Evolutionary conservation across 1,140 invertebrate species (phyloP), one percentile per base, ranked within the genome.

Genomic region (Saxidomus purpurata): DNA sequence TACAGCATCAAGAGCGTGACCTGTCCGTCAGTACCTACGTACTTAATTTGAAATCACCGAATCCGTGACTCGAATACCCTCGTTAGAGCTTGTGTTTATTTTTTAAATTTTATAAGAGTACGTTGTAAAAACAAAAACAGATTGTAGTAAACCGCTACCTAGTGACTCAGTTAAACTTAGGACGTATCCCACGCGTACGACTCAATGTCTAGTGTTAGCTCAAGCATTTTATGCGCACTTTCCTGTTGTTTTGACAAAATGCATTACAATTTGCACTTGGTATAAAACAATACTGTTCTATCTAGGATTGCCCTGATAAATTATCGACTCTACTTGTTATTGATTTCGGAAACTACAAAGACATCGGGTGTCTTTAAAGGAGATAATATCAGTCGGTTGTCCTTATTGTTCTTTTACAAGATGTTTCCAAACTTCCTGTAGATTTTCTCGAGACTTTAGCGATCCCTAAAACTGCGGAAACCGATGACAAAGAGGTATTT

Each of bases 311-410:
- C 55, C 47, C 22, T 31, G 11, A 52, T 79, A 52, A 79, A 52
- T 79, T 55, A 79, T 55, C 47, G n/a, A 34, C 28, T 36, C 47
- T 43, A 79, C 55, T 55, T 25, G 25, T 59, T 79, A 79, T 79
- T 49, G 76, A 83, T 67, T 69, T 83, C 61, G 74, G 69, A 77
- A 87, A 63, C 71, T 87, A 87, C 85, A 87, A 87, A 87, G 85
- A 52, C 47, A 47, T 63, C 43, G 55, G 25, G 55, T 87, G 71
- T 79, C 43, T 40, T 43, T 36, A 36, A 79, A 79, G 55, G 36
- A 87, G 85, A 87, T 87, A 77, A 28, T 87, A 87, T 87, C 85
- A 43, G 49, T 74, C 31, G 38, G 19, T 77, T 38, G 19, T 47
- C 38, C 47, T 87, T 79, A 43, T 77, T 87, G 55, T 77, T 52